Evolutionary conservation across 2,797 vertebrate genomes (phyloP).

Genomic region (Pangasius larnaudii): DNA sequence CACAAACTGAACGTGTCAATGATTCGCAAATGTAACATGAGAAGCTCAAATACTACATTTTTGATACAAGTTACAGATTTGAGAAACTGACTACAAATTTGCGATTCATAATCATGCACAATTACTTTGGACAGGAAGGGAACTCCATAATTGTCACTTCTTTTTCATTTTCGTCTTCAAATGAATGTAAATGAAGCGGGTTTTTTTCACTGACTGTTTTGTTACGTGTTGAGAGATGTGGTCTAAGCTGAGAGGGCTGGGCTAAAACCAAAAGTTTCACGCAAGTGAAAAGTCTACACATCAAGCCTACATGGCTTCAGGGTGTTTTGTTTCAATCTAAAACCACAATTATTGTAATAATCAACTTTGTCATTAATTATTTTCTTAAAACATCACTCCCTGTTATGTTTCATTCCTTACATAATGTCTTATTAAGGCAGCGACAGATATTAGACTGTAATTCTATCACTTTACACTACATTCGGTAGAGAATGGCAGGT

Average conservation of each 20-base stretch:
- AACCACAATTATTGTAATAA: background rate
- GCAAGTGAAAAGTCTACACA: background rate
- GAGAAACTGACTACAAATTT: background rate
- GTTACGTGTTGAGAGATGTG: background rate
- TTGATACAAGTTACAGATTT: background rate
- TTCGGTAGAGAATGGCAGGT: background rate
- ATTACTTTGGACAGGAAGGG: background rate
- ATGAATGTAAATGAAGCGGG: background rate
- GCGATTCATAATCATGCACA: background rate
- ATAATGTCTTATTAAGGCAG: background rate
- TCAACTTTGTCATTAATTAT: background rate
- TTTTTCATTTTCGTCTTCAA: background rate
- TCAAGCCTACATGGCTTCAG: background rate
- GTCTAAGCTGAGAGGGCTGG: background rate
- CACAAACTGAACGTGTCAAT: background rate
- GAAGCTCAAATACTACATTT: background rate
- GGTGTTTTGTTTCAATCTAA: background rate
- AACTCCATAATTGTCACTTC: background rate
- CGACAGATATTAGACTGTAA: slow-evolving; percentile 6
- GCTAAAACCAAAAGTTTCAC: background rate
- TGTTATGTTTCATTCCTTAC: background rate
- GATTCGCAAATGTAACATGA: background rate
- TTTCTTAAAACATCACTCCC: background rate
- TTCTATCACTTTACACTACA: background rate
- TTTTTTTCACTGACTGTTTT: background rate